Conservation (phyloP, 2,113 vertebrate genomes). For the Festucalex cinctus region DNA sequence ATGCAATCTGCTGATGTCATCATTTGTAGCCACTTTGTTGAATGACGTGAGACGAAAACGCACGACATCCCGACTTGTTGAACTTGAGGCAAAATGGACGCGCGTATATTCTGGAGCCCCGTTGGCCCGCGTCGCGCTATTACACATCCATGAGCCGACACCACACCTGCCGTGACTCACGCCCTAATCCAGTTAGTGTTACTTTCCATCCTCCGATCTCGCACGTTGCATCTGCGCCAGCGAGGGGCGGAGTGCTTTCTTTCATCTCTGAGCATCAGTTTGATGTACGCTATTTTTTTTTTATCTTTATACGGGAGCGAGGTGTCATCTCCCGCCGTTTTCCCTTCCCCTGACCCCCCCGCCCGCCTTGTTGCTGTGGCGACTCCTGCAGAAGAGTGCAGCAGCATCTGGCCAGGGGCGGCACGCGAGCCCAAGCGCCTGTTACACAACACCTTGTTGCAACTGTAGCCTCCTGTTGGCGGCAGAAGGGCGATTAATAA, state of each 20-base stretch:
- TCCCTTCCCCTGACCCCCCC: neutral
- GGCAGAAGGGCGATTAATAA: neutral
- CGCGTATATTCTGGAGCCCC: neutral
- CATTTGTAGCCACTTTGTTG: too few relatives aligned
- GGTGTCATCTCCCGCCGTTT: slow-evolving; percentile 13
- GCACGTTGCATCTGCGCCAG: neutral
- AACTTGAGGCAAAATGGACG: neutral
- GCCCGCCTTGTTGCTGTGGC: slow-evolving; percentile 52
- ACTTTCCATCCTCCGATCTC: slow-evolving; percentile 19
- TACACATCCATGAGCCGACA: slow-evolving; percentile 23
- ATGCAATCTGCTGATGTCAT: too few relatives aligned
- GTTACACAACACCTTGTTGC: slow-evolving; percentile 28
- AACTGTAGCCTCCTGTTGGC: slow-evolving; percentile 4
- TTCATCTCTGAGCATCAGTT: slow-evolving; percentile 35
- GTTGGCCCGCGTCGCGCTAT: neutral
- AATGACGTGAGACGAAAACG: too few relatives aligned
- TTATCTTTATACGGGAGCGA: slow-evolving; percentile 1
- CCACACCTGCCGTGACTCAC: slow-evolving; percentile 6
- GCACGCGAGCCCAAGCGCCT: neutral
- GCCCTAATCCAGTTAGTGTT: slow-evolving; percentile 25
- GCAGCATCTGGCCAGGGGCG: slow-evolving; percentile 27
- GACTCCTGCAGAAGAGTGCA: slow-evolving; percentile 40
- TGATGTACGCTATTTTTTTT: slow-evolving; percentile 36
- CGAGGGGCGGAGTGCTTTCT: slow-evolving; percentile 27
- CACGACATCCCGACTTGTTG: too few relatives aligned